These are phyloP conservation scores for Hecatera dysodea DNA, from an alignment of 2,888 invertebrate genomes.

Conservation along the genomic window DNA sequence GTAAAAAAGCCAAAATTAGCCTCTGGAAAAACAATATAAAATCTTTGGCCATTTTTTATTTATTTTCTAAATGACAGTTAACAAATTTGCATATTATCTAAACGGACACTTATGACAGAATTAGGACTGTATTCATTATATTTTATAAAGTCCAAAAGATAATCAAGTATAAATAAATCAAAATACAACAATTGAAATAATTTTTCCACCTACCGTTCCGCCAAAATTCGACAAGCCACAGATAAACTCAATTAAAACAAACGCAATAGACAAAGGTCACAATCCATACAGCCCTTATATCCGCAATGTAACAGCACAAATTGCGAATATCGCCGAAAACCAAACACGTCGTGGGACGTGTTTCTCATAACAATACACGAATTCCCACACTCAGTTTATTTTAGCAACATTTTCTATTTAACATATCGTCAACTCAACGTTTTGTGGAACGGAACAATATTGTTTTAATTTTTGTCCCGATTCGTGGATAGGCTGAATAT, in stretches of 20 bases:
- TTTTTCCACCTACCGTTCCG: not conserved
- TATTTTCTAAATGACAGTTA: too few relatives aligned
- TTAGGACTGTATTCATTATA: too few relatives aligned
- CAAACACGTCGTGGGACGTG: constrained; percentile 56
- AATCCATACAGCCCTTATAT: constrained; percentile 31
- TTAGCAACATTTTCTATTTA: constrained; percentile 51
- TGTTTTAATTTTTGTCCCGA: constrained; percentile 49
- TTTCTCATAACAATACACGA: constrained; percentile 37
- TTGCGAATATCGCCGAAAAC: constrained; percentile 53
- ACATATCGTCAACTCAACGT: constrained; percentile 45
- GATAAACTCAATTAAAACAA: constrained; percentile 27
- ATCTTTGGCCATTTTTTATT: too few relatives aligned
- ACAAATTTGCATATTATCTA: too few relatives aligned
- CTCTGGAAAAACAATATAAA: too few relatives aligned
- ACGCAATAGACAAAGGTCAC: constrained; percentile 21
- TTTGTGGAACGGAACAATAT: constrained; percentile 30
- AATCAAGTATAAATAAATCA: too few relatives aligned
- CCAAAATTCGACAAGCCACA: constrained; percentile 6
- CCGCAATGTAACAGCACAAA: constrained; percentile 39
- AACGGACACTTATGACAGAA: too few relatives aligned
- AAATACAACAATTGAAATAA: not conserved
- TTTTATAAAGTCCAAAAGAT: too few relatives aligned
- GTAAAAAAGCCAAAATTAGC: too few relatives aligned
- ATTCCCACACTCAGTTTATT: constrained; percentile 49
- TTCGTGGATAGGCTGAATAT: constrained; percentile 29